A percentile compares a stretch with the other conserved stretches of the same genome.
These are phyloP conservation scores for Sympetrum striolatum DNA, from an alignment of 2,888 invertebrate species.

Conservation along the genomic window DNA sequence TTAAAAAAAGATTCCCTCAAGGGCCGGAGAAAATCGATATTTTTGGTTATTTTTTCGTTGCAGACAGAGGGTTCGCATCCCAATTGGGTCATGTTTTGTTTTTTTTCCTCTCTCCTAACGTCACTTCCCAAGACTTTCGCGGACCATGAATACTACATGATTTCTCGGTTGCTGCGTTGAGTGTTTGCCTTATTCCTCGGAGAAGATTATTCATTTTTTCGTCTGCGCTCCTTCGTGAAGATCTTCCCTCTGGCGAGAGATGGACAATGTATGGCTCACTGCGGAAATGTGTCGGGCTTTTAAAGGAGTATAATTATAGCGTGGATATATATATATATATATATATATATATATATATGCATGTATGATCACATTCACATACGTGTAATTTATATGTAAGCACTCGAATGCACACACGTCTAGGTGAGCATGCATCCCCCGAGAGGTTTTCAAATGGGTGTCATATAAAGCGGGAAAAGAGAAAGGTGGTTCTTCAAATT, in stretches of 20 bases:
- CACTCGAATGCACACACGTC: too few relatives aligned
- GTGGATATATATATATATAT: background rate
- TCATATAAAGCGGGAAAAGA: background rate
- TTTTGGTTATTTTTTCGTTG: background rate
- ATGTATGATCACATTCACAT: background rate
- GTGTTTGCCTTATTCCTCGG: background rate
- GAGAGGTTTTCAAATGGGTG: background rate
- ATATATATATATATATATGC: background rate
- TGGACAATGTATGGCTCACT: background rate
- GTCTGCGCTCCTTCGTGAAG: background rate
- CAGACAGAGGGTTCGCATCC: slow-evolving; percentile 9
- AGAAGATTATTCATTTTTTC: background rate
- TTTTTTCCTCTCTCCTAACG: background rate
- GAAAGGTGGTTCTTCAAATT: background rate
- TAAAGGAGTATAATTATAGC: background rate
- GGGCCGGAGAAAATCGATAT: background rate
- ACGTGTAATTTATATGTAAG: too few relatives aligned
- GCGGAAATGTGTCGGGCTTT: background rate
- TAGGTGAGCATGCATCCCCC: too few relatives aligned
- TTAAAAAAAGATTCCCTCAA: background rate
- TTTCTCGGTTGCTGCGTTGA: slow-evolving; percentile 32
- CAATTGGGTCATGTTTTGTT: slow-evolving; percentile 16
- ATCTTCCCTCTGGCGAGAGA: background rate
- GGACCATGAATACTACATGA: slow-evolving; percentile 26
- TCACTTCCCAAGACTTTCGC: slow-evolving; percentile 21